These are phyloP conservation scores for Lepus europaeus DNA, from an alignment of 2,113 vertebrate species.

Conservation along the genomic window DNA sequence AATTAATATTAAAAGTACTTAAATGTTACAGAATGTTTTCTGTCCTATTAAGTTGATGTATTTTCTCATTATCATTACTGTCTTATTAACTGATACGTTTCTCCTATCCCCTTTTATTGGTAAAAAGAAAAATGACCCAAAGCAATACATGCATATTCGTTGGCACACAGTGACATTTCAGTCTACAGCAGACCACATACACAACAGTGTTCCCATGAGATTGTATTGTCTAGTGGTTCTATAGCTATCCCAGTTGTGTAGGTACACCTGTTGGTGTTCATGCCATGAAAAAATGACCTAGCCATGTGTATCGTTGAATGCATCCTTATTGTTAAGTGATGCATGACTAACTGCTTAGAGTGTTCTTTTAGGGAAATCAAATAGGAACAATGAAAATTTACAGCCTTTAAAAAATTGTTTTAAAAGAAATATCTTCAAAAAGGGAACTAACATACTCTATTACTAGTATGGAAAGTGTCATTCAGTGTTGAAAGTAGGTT, in stretches of 20 bases:
- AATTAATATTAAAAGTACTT: slow-evolving; percentile 15
- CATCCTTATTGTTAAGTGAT: neutral
- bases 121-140: neutral
- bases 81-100: slow-evolving; percentile 28
- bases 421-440: slow-evolving; percentile 25
- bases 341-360: neutral
- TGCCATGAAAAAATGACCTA: too few relatives aligned
- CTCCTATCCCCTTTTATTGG: neutral
- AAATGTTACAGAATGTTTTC: neutral
- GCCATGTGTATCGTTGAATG: neutral
- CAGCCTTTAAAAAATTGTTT: neutral
- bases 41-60: neutral
- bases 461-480: neutral
- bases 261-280: neutral
- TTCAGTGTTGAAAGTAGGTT: neutral
- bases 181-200: neutral
- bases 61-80: neutral
- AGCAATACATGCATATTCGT: neutral
- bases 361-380: neutral
- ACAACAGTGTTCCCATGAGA: neutral
- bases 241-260: neutral
- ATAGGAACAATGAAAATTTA: slow-evolving; percentile 9
- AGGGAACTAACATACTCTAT: neutral
- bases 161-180: neutral
- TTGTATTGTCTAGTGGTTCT: neutral